Conservation (phyloP, 2,113 vertebrate genomes). For the Tragelaphus strepsiceros region DNA sequence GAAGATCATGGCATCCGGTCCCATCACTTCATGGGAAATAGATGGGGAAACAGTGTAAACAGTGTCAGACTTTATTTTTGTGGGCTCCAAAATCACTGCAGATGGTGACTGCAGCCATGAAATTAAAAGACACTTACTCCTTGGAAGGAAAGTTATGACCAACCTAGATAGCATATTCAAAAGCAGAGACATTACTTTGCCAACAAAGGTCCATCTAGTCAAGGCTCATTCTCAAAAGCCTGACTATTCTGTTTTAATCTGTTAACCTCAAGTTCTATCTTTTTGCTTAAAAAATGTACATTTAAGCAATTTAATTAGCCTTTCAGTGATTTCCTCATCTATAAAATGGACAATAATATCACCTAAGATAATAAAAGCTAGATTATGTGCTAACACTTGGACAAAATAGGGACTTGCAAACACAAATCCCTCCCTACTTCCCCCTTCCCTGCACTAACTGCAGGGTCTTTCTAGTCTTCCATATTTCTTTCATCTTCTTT, state of each 20-base stretch:
- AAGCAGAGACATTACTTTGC: too few species aligned
- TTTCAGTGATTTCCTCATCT: neutral
- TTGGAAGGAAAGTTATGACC: too few species aligned
- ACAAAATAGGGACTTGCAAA: neutral
- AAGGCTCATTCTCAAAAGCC: neutral
- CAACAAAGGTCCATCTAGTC: too few species aligned
- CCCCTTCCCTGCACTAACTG: neutral
- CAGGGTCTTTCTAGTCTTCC: neutral
- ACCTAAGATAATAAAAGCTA: neutral
- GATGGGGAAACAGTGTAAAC: too few species aligned
- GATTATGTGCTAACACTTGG: neutral
- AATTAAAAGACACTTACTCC: too few species aligned
- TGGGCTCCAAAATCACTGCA: too few species aligned
- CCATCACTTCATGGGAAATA: too few species aligned
- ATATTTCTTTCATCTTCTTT: conserved; percentile 41
- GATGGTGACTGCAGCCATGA: too few species aligned
- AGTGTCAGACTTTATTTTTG: too few species aligned
- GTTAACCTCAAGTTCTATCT: neutral
- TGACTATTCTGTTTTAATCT: neutral
- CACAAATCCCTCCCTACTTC: neutral
- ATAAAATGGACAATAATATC: neutral
- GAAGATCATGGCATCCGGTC: too few species aligned
- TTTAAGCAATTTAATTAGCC: neutral
- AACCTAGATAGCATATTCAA: too few species aligned
- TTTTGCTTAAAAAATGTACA: neutral